Percentiles rank a stretch among this genome's conserved stretches.
Conservation (phyloP, 2,797 vertebrate species). For the Mormyrops attenuatus region DNA sequence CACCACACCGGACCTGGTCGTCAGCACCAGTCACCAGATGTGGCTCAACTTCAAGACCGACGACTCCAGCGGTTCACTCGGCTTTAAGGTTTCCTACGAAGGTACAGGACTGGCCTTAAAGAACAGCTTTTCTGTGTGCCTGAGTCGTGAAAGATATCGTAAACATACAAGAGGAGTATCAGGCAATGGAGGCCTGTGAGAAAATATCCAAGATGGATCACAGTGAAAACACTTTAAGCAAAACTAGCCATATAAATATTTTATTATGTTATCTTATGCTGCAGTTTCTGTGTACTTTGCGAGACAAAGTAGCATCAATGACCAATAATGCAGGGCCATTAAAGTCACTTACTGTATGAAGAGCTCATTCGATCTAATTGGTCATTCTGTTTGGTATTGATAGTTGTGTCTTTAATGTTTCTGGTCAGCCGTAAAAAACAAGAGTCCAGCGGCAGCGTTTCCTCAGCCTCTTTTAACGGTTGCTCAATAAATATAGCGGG, state of each 20-base stretch:
- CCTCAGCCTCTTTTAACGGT: neutral
- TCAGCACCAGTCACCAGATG: constrained; percentile 97
- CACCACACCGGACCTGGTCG: constrained; percentile 89
- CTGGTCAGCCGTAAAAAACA: neutral
- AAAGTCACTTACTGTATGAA: constrained; percentile 3
- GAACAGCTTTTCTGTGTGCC: neutral
- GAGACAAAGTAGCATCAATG: neutral
- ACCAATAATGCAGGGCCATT: constrained; percentile 3
- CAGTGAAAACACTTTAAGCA: neutral
- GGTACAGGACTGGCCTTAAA: constrained; percentile 57
- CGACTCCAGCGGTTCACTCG: constrained; percentile 84
- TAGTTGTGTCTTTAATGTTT: constrained; percentile 11
- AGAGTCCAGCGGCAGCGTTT: neutral
- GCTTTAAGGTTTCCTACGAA: constrained; percentile 94
- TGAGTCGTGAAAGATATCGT: neutral
- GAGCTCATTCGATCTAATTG: neutral
- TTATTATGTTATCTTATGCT: neutral
- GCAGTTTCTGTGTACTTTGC: neutral
- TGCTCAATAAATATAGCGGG: neutral
- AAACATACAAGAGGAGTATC: neutral
- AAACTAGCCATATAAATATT: neutral
- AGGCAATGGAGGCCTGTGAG: neutral
- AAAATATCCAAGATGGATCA: neutral
- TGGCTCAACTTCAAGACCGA: constrained; percentile 98
- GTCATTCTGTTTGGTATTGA: neutral